Conservation (phyloP, 1,140 invertebrate genomes). For the Drosophila sechellia region DNA sequence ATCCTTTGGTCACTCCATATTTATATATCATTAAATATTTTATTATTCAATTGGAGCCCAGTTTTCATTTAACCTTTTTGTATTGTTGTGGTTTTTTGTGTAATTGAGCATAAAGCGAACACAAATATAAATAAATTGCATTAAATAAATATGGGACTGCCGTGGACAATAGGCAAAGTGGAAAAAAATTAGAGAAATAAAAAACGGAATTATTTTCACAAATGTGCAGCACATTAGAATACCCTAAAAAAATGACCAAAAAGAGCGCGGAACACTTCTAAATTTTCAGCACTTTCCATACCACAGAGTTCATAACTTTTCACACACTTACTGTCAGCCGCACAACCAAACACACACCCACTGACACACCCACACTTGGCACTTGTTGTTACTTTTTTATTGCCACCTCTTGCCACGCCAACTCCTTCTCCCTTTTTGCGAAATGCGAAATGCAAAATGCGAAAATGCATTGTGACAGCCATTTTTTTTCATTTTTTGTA, state of each 20-base stretch:
- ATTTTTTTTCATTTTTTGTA: conserved; percentile 41
- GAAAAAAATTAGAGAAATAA: conserved; percentile 24
- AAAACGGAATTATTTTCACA: conserved; percentile 53
- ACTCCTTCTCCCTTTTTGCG: conserved; percentile 13
- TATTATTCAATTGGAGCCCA: conserved; percentile 2
- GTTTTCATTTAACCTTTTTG: conserved; percentile 9
- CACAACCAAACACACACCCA: conserved; percentile 30
- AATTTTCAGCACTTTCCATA: conserved; percentile 46
- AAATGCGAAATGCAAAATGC: conserved; percentile 43
- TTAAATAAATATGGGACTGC: conserved; percentile 38
- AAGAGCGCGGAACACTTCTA: conserved; percentile 33
- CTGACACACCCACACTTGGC: conserved; percentile 5
- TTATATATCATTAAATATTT: conserved; percentile 42
- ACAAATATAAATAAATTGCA: conserved; percentile 55
- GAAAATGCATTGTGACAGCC: conserved; percentile 63
- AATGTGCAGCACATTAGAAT: conserved; percentile 13
- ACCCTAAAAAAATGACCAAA: conserved; percentile 14
- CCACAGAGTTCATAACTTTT: conserved; percentile 74
- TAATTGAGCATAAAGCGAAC: conserved; percentile 43
- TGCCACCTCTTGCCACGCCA: conserved; percentile 33
- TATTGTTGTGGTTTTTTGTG: conserved; percentile 25
- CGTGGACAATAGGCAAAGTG: conserved; percentile 1
- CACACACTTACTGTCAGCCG: conserved; percentile 73
- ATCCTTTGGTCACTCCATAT: conserved; percentile 11
- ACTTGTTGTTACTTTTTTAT: conserved; percentile 50